Evolutionary conservation across 2,113 vertebrate genomes (phyloP).

Genomic region (Conger conger): DNA sequence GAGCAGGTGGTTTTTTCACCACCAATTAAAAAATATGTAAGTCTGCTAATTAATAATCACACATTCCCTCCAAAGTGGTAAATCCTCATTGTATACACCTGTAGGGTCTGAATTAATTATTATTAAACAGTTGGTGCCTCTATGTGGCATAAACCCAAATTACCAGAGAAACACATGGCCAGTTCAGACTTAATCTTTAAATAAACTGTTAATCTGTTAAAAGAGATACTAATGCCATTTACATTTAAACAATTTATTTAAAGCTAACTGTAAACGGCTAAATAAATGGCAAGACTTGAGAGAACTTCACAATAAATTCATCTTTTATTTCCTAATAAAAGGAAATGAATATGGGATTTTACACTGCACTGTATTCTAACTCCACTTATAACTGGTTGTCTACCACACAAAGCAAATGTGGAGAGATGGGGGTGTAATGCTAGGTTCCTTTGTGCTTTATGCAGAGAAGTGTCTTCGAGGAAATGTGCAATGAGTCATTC

Average conservation of each 20-base stretch:
- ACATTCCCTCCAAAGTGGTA: conserved; percentile 14
- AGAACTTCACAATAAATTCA: not conserved
- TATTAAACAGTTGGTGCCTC: conserved; percentile 36
- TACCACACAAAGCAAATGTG: not conserved
- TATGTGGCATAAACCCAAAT: conserved; percentile 36
- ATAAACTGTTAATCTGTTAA: not conserved
- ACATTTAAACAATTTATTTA: not conserved
- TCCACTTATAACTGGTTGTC: not conserved
- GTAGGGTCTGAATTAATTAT: conserved; percentile 37
- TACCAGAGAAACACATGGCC: conserved; percentile 34
- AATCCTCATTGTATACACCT: conserved; percentile 33
- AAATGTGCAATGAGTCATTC: not conserved
- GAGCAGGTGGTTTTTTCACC: conserved; percentile 32
- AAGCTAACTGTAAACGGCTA: not conserved
- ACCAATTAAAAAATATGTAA: conserved; percentile 37
- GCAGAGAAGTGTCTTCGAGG: not conserved
- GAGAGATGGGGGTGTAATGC: not conserved
- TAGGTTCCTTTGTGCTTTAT: not conserved
- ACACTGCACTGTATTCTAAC: not conserved
- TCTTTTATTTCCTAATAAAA: not conserved
- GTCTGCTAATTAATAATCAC: conserved; percentile 33
- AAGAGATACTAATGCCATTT: not conserved
- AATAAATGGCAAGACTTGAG: not conserved
- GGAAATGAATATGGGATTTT: not conserved
- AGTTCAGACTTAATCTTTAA: not conserved